Percentiles rank a stretch among this genome's conserved stretches.
Evolutionary conservation across 2,888 invertebrate genomes (phyloP).

Genomic region (Noctua janthe): DNA sequence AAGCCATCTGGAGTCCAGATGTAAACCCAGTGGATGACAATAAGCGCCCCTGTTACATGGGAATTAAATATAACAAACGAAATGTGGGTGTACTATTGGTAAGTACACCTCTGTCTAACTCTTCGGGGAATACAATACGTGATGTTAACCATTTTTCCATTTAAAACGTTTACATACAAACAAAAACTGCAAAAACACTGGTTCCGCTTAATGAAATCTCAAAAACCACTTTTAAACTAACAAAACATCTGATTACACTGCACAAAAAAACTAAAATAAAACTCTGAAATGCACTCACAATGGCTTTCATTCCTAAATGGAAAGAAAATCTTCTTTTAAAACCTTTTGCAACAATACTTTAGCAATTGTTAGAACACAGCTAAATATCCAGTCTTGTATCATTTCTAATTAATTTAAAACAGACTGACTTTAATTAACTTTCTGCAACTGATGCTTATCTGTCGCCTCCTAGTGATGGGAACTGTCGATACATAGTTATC

Average conservation of each 20-base stretch:
- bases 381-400: conserved; percentile 48
- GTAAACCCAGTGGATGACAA: neutral
- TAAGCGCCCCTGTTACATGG: neutral
- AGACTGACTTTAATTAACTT: conserved; percentile 80
- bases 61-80: neutral
- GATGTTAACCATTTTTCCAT: neutral
- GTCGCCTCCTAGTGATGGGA: conserved; percentile 68
- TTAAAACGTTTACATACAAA: neutral
- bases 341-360: conserved; percentile 14
- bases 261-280: conserved; percentile 33
- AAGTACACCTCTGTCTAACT: neutral
- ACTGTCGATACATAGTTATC: conserved; percentile 59
- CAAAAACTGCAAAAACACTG: neutral
- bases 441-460: conserved; percentile 80
- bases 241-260: conserved; percentile 2
- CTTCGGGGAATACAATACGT: neutral
- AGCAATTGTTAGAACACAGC: conserved; percentile 36
- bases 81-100: neutral
- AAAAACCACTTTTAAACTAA: conserved; percentile 2
- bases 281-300: conserved; percentile 25
- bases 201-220: neutral
- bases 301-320: conserved; percentile 31
- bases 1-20: neutral
- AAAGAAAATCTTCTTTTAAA: conserved; percentile 37
- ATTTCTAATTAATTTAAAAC: conserved; percentile 79